Conservation (phyloP, 2,113 vertebrate species). For the Brachypteracias leptosomus region DNA sequence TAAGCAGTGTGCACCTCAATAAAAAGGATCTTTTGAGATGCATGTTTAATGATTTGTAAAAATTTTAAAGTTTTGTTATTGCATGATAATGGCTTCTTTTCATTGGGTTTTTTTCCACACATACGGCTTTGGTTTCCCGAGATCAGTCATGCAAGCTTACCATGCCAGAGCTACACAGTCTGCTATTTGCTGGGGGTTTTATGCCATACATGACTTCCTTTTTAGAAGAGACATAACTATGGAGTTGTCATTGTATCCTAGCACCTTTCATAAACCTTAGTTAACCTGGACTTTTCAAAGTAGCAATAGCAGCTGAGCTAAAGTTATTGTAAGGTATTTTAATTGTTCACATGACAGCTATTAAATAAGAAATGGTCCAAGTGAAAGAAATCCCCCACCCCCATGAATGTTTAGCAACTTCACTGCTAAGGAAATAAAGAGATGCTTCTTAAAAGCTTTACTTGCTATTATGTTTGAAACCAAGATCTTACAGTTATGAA, state of each 20-base stretch:
- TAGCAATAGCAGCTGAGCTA: neutral
- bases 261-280: neutral
- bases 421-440: neutral
- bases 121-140: neutral
- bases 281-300: neutral
- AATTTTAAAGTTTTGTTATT: neutral
- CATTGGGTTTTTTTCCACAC: no score
- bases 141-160: neutral
- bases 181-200: neutral
- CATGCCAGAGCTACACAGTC: neutral
- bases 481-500: neutral
- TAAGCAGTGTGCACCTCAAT: neutral
- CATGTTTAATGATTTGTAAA: neutral
- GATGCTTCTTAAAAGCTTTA: neutral
- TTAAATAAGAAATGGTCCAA: neutral
- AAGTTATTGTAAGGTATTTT: neutral
- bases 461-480: neutral
- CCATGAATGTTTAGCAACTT: neutral
- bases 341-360: neutral
- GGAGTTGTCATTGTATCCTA: neutral
- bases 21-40: neutral
- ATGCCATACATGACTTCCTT: neutral
- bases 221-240: neutral
- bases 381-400: rapidly evolving
- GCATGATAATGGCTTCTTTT: neutral